Evolutionary conservation across 2,888 invertebrate genomes (phyloP), one percentile per base, ranked within the genome.

Genomic region (Spodoptera littoralis): DNA sequence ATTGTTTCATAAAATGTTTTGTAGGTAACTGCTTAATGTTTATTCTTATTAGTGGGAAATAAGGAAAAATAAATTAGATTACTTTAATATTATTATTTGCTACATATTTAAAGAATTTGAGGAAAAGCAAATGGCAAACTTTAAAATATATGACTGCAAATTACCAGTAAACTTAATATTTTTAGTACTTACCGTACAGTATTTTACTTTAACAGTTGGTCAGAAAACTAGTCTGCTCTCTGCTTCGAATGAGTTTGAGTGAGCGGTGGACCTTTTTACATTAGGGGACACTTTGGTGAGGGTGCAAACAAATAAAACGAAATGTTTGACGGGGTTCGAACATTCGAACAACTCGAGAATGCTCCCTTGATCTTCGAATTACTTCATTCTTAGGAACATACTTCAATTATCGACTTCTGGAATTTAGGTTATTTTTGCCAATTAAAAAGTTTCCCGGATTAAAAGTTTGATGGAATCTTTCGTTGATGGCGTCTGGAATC

Each of bases 261-360:
- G 69, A 22, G 55, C 73, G 69, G 8, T 65, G 63, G 63, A 70
- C 70, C 79, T 73, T 79, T 75, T 36, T 65, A 41, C 64, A 66
- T 79, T 65, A 75, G 75, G 77, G 81, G 81, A 79, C 80, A 76
- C 51, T 78, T 68, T 27, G 56, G 57, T 61, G 76, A 78, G 81
- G 82, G 83, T 77, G 80, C 77, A 79, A 81, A 83, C 80, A 81
- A 84, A 84, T 84, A 83, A 83, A 83, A 80, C 70, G 69, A 50
- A 79, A 75, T 66, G 68, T 68, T 80, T 65, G 68, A 61, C 65
- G 67, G 72, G 63, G 67, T 65, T 69, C 66, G 48, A 58, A 70
- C 63, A 73, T 65, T 69, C 66, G 48, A 58, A 70, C 63, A 73
- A 77, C 68, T 76, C 67, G 54, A 66, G 65, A 76, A 63, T 70